Base-by-base conservation (phyloP, 2,888 invertebrate genomes). In the Ormia ochracea region DNA sequence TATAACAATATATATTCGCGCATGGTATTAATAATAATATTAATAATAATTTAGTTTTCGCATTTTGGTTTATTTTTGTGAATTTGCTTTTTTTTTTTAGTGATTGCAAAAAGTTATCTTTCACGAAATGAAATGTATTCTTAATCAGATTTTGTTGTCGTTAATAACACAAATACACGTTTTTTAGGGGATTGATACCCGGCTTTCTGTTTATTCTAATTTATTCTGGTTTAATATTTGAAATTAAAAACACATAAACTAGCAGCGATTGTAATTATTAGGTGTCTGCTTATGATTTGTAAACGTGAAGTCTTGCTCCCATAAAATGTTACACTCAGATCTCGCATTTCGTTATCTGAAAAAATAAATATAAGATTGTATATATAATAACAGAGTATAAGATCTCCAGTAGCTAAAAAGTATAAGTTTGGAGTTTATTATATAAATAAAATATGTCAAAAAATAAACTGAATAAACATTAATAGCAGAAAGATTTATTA, bases 311-410 rank as follows among this genome's bases (percentile, higher is more conserved):
- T 84, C 9, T 86, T 85, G 72, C 84, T 84, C 59, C 89, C 89
- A 78, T 90, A 90, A 80, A 88, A 90, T 5, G 89, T 90, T 9
- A 90, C 90, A 75, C 90, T 89, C 78, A 90, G 86, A 77, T 90
- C 90, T 10, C 90, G 86, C 90, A 90, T 90, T 85, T 90, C 90
- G 73, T 89, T 89, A 85, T 90, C 90, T 90, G 86, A 0, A 84
- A 82, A 28, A 14, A n/a, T n/a, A n/a, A n/a, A n/a, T n/a, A n/a
- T n/a, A n/a, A n/a, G n/a, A n/a, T n/a, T n/a, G n/a, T n/a, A n/a
- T n/a, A n/a, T n/a, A n/a, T n/a, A n/a, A n/a, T n/a, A n/a, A n/a
- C n/a, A n/a, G n/a, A n/a, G n/a, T n/a, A n/a, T n/a, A n/a, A n/a
- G n/a, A n/a, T n/a, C n/a, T n/a, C n/a, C n/a, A n/a, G n/a, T n/a